Percentiles rank a stretch among this genome's conserved stretches.
These are phyloP conservation scores for Orientallactaga sibirica DNA, from an alignment of 2,797 vertebrate species.

Conservation along the genomic window DNA sequence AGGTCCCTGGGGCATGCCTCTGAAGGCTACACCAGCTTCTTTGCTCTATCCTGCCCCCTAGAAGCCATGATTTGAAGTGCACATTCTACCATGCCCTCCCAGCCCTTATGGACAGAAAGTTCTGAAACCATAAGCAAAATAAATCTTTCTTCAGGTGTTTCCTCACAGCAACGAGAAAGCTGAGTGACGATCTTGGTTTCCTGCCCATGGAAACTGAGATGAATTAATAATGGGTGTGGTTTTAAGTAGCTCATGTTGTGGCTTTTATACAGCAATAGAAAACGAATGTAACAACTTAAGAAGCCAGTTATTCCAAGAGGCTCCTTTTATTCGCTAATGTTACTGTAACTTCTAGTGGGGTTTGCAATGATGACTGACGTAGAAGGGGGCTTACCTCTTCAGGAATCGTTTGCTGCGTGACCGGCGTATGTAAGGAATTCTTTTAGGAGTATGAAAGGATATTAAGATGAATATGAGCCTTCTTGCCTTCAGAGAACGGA, in stretches of 20 bases:
- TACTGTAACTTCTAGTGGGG: background rate
- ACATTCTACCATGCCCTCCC: background rate
- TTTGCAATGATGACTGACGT: background rate
- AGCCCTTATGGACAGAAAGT: too few relatives aligned
- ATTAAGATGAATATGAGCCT: background rate
- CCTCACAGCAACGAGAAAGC: background rate
- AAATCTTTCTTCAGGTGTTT: background rate
- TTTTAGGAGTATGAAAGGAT: background rate
- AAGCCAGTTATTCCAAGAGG: background rate
- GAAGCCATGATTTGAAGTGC: background rate
- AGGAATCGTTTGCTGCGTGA: conserved; percentile 22
- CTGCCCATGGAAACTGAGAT: background rate
- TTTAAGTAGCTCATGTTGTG: background rate
- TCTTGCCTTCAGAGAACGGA: background rate
- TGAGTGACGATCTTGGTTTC: background rate
- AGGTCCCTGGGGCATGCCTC: too few relatives aligned
- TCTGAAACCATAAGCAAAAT: background rate
- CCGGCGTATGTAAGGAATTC: background rate
- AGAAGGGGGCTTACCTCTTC: background rate
- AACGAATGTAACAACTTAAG: background rate
- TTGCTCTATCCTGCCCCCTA: background rate
- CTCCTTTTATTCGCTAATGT: background rate
- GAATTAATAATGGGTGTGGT: background rate
- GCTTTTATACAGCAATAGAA: background rate
- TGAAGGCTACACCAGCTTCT: background rate